These are phyloP conservation scores for Calephelis perditalis DNA, from an alignment of 2,888 invertebrate genomes.

Conservation along the genomic window DNA sequence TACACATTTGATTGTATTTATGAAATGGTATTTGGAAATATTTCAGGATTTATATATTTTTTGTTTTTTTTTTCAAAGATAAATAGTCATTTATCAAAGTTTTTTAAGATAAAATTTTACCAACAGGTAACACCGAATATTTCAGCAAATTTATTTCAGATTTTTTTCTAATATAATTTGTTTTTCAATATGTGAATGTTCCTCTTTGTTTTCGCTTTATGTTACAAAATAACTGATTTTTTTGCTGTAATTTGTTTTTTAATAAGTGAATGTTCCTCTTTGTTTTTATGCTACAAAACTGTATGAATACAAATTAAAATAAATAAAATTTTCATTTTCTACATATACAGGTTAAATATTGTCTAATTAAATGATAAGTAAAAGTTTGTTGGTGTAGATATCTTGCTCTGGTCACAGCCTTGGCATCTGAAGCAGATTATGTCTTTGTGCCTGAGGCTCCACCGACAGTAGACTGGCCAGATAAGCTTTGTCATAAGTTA, in stretches of 20 bases:
- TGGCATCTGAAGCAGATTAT: constrained; percentile 98
- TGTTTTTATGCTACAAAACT: too few relatives aligned
- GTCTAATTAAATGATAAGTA: constrained; percentile 34
- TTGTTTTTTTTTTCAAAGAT: not conserved
- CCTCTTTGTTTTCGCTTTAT: constrained; percentile 35
- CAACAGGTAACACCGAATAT: not conserved
- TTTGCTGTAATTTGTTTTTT: too few relatives aligned
- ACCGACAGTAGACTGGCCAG: constrained; percentile 95
- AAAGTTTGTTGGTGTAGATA: constrained; percentile 84
- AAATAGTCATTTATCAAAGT: too few relatives aligned
- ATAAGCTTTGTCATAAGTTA: constrained; percentile 95
- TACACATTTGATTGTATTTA: too few relatives aligned
- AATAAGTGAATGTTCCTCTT: too few relatives aligned
- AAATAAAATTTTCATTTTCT: too few relatives aligned
- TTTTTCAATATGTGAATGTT: constrained; percentile 23
- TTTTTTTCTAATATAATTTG: not conserved
- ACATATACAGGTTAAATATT: not conserved
- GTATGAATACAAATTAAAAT: too few relatives aligned
- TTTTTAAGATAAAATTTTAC: too few relatives aligned
- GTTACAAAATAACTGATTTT: too few relatives aligned
- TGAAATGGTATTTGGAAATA: not conserved
- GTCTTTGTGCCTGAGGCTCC: constrained; percentile 99
- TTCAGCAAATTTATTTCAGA: not conserved
- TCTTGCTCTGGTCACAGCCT: constrained; percentile 96
- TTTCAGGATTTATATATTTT: not conserved